Percentiles rank a stretch among this genome's conserved stretches.
These are phyloP conservation scores for Anguilla marmorata DNA, from an alignment of 2,797 vertebrate species.

Conservation along the genomic window DNA sequence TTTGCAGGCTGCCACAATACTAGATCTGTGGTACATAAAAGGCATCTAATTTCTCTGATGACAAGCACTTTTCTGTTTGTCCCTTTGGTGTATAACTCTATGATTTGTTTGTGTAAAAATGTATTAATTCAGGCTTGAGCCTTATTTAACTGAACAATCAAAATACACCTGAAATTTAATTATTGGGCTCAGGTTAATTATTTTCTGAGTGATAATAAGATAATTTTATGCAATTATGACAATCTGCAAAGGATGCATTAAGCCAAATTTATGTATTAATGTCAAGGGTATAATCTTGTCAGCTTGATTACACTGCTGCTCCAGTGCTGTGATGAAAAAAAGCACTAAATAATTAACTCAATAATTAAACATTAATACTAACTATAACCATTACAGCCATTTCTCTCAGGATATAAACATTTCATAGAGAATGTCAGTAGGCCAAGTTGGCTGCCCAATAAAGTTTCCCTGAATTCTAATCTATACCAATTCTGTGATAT, in stretches of 20 bases:
- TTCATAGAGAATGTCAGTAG: conserved; percentile 26
- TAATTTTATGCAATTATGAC: conserved; percentile 48
- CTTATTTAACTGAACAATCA: conserved; percentile 33
- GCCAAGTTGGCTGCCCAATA: conserved; percentile 27
- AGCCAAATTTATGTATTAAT: conserved; percentile 48
- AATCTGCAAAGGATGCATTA: conserved; percentile 46
- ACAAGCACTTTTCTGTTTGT: conserved; percentile 40
- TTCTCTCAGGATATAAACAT: conserved; percentile 37
- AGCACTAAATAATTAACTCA: conserved; percentile 45
- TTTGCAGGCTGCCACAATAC: conserved; percentile 48
- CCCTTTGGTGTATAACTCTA: conserved; percentile 27
- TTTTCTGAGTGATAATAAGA: conserved; percentile 46
- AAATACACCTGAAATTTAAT: conserved; percentile 44
- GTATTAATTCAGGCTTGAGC: conserved; percentile 42
- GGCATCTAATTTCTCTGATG: conserved; percentile 40
- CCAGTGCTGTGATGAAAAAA: conserved; percentile 39
- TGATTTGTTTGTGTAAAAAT: conserved; percentile 40
- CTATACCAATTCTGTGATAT: conserved; percentile 26
- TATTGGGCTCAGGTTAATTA: conserved; percentile 38
- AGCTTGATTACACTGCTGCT: conserved; percentile 45
- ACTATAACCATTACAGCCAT: conserved; percentile 42
- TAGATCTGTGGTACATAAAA: conserved; percentile 43
- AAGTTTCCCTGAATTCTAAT: conserved; percentile 32
- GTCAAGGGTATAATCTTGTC: conserved; percentile 48
- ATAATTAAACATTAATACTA: conserved; percentile 52